A percentile compares a stretch with the other conserved stretches of the same genome.
phyloP scores from a whole-genome alignment of 2,888 invertebrate genomes.

The Drosophila pseudotakahashii region DNA sequence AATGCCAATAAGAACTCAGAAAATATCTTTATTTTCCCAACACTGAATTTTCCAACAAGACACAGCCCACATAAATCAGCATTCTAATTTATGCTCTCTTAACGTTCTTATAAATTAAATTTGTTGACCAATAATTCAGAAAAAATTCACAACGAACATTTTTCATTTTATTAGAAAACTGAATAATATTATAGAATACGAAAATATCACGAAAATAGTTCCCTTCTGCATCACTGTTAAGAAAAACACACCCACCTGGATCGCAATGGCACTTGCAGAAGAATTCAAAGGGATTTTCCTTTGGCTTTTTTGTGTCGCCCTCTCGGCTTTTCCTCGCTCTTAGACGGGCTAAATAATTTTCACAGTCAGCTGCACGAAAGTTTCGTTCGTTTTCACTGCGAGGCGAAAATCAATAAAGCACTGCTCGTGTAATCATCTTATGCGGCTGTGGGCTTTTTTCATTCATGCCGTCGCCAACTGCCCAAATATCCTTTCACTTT shows the following conservation, averaged over 20 bases:
- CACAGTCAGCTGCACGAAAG: conserved; percentile 28
- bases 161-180: conserved; percentile 7
- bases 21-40: background rate
- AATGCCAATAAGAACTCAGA: background rate
- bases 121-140: conserved; percentile 18
- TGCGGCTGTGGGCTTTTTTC: conserved; percentile 36
- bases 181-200: background rate
- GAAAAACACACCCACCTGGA: conserved; percentile 79
- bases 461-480: conserved; percentile 39
- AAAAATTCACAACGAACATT: background rate
- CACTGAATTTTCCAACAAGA: background rate
- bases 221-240: background rate
- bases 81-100: conserved; percentile 6
- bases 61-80: conserved; percentile 18
- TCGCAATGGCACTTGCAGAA: conserved; percentile 83
- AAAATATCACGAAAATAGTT: conserved; percentile 11
- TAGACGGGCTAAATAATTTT: conserved; percentile 23
- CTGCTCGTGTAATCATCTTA: conserved; percentile 66
- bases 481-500: conserved; percentile 47
- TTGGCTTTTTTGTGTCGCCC: conserved; percentile 19
- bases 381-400: conserved; percentile 29
- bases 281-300: conserved; percentile 72
- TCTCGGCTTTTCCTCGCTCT: conserved; percentile 19
- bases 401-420: conserved; percentile 59
- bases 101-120: conserved; percentile 20